Conservation (phyloP, 1,140 invertebrate species). For the Lasaia peninsularis region DNA sequence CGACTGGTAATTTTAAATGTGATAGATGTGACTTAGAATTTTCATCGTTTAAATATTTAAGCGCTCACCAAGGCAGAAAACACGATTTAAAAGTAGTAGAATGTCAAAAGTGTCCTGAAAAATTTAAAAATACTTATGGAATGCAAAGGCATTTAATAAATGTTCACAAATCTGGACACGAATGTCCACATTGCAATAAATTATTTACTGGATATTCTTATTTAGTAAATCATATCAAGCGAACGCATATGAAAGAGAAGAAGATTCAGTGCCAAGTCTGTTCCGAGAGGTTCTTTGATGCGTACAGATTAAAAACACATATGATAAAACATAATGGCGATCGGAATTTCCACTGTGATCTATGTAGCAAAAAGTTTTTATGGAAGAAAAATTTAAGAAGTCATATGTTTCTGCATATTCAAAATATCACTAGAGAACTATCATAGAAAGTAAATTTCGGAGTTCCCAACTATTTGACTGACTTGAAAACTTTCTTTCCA, state of each 20-base stretch:
- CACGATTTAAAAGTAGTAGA: slow-evolving; percentile 54
- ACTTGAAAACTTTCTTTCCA: slow-evolving; percentile 48
- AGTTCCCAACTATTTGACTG: slow-evolving; percentile 23
- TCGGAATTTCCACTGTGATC: slow-evolving; percentile 76
- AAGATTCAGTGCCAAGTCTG: slow-evolving; percentile 57
- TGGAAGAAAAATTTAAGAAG: slow-evolving; percentile 63
- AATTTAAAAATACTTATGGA: slow-evolving; percentile 54
- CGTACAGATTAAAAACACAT: slow-evolving; percentile 53
- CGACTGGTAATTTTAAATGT: slow-evolving; percentile 44
- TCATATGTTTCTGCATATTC: slow-evolving; percentile 44
- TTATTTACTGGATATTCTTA: slow-evolving; percentile 64
- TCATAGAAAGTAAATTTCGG: slow-evolving; percentile 16
- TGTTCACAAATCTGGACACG: slow-evolving; percentile 52
- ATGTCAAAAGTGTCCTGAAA: slow-evolving; percentile 52
- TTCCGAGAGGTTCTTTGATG: slow-evolving; percentile 59
- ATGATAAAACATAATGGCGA: slow-evolving; percentile 84
- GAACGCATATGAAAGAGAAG: slow-evolving; percentile 64
- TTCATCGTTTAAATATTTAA: slow-evolving; percentile 50
- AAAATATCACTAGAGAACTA: slow-evolving; percentile 10
- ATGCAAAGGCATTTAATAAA: slow-evolving; percentile 60
- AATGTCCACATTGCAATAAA: slow-evolving; percentile 52
- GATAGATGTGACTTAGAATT: slow-evolving; percentile 47
- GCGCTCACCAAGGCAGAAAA: slow-evolving; percentile 45
- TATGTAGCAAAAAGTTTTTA: slow-evolving; percentile 80
- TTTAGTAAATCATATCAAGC: slow-evolving; percentile 52